Percentiles rank a stretch among this genome's conserved stretches.
Conservation (phyloP, 1,140 invertebrate genomes). For the Formica selysi region DNA sequence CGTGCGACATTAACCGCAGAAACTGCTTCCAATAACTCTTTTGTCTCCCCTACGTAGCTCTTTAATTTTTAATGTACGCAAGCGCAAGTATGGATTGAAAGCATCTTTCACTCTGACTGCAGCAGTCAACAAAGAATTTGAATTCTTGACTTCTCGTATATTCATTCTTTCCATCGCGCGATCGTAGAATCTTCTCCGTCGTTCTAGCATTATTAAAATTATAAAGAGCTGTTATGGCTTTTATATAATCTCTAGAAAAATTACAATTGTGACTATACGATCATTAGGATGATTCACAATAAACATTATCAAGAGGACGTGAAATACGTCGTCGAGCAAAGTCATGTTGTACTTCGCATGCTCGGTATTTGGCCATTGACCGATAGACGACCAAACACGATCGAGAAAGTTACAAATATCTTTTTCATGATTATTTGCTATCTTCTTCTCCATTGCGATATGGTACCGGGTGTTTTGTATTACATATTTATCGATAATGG, state of each 20-base stretch:
- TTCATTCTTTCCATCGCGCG: background rate
- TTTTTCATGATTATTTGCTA: constrained; percentile 20
- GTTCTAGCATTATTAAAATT: background rate
- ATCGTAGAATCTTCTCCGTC: background rate
- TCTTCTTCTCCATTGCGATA: constrained; percentile 5
- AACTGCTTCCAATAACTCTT: background rate
- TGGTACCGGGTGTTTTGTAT: constrained; percentile 39
- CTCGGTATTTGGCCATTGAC: constrained; percentile 42
- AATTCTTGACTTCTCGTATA: background rate
- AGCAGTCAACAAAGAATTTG: background rate
- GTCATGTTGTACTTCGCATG: constrained; percentile 19
- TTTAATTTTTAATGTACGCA: constrained; percentile 44
- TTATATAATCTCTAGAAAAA: background rate
- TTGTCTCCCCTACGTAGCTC: background rate
- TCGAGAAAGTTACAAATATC: background rate
- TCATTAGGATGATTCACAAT: background rate
- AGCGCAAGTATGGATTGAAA: background rate
- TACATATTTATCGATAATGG: background rate
- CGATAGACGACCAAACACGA: background rate
- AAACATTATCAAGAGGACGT: constrained; percentile 10
- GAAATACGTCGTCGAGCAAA: constrained; percentile 15
- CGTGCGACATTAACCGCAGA: constrained; percentile 10
- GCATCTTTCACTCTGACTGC: background rate
- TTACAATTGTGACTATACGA: background rate
- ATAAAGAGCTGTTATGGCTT: background rate